Conservation (phyloP, 2,113 vertebrate species). For the Dipodomys stephensi region DNA sequence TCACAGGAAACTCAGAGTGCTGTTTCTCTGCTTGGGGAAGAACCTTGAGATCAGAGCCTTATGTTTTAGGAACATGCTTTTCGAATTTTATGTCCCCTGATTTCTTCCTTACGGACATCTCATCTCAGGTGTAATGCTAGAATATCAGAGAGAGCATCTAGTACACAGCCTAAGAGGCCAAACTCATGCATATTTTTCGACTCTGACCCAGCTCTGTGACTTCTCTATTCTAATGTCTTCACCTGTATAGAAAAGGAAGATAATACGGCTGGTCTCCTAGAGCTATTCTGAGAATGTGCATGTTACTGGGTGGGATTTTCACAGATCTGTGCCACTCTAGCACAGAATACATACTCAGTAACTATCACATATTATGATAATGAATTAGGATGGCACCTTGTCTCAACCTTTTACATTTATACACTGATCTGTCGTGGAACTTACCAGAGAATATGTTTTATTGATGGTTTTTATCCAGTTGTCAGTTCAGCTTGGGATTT, state of each 20-base stretch:
- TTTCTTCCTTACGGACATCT: background rate
- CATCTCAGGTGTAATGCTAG: rapidly evolving
- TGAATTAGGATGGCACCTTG: background rate
- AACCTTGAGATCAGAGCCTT: background rate
- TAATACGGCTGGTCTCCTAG: no score
- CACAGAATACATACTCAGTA: background rate
- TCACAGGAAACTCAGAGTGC: background rate
- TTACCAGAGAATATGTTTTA: background rate
- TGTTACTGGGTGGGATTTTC: no score
- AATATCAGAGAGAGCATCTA: background rate
- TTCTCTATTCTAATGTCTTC: background rate
- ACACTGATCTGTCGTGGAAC: constrained; percentile 16
- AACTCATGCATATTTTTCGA: background rate
- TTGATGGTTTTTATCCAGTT: background rate
- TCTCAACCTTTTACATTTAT: background rate
- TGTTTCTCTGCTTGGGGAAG: background rate
- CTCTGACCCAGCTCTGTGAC: background rate
- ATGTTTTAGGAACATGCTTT: background rate
- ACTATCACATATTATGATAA: background rate
- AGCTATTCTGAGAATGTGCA: background rate
- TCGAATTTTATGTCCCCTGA: background rate
- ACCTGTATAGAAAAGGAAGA: background rate
- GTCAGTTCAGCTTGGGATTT: background rate
- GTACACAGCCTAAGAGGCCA: background rate
- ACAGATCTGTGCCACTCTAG: background rate